Evolutionary conservation across 2,888 invertebrate genomes (phyloP).

Genomic region (Polymixis lichenea): DNA sequence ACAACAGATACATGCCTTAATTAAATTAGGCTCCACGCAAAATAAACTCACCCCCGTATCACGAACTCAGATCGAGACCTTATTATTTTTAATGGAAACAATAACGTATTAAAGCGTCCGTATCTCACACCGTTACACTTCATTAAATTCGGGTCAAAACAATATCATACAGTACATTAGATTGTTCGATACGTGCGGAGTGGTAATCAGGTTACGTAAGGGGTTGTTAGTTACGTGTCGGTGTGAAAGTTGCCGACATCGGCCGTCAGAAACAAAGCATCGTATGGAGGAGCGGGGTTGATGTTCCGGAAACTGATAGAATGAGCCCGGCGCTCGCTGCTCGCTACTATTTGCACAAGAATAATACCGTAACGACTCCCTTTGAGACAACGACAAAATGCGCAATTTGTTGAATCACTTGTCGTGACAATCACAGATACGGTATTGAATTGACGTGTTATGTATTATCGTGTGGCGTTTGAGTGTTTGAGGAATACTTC

Average conservation of each 20-base stretch:
- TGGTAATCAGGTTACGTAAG: conserved; percentile 45
- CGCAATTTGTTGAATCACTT: conserved; percentile 77
- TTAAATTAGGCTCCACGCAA: conserved; percentile 44
- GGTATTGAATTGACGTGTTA: conserved; percentile 59
- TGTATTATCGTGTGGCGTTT: conserved; percentile 40
- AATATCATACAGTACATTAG: conserved; percentile 50
- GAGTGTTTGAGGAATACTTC: conserved; percentile 40
- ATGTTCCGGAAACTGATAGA: conserved; percentile 83
- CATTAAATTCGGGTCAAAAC: conserved; percentile 42
- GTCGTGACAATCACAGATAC: conserved; percentile 67
- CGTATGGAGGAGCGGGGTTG: conserved; percentile 68
- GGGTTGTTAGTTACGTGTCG: conserved; percentile 49
- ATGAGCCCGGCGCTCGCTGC: conserved; percentile 66
- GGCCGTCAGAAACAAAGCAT: conserved; percentile 75
- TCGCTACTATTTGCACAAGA: conserved; percentile 74
- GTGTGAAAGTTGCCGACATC: conserved; percentile 70
- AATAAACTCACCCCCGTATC: conserved; percentile 40
- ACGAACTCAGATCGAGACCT: conserved; percentile 60
- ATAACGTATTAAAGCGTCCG: conserved; percentile 45
- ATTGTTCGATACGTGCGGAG: conserved; percentile 50
- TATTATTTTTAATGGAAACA: conserved; percentile 58
- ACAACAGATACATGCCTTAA: conserved; percentile 47
- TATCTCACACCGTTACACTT: conserved; percentile 56
- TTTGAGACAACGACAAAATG: conserved; percentile 73
- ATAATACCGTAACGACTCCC: conserved; percentile 70